Evolutionary conservation across 2,113 vertebrate genomes (phyloP).

Genomic region (Apteryx owenii): DNA sequence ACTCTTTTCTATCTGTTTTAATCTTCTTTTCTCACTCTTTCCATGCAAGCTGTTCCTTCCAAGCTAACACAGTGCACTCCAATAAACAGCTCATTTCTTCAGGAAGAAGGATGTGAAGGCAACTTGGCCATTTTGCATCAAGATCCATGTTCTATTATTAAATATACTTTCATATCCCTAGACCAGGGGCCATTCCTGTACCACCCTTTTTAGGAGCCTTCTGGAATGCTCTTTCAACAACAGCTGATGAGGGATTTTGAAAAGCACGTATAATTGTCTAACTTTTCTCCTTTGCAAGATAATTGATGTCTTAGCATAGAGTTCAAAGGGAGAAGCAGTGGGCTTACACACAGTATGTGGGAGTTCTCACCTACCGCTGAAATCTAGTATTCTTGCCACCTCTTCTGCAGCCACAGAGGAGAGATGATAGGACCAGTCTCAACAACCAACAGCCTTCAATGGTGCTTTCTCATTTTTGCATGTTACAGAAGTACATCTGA

Average conservation of each 20-base stretch:
- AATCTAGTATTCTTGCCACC: not conserved
- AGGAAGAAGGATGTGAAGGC: not conserved
- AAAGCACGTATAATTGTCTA: fast-evolving
- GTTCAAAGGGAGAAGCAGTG: not conserved
- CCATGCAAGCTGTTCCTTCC: not conserved
- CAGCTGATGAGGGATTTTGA: not conserved
- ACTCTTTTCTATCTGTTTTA: not conserved
- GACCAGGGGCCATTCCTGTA: not conserved
- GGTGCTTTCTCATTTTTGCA: not conserved
- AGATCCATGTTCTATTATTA: not conserved
- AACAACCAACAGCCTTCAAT: not conserved
- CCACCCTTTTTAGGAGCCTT: not conserved
- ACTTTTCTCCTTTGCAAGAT: not conserved
- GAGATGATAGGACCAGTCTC: not conserved
- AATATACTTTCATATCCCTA: not conserved
- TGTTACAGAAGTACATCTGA: not conserved
- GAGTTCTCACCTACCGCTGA: not conserved
- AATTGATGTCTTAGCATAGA: not conserved
- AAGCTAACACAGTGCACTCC: not conserved
- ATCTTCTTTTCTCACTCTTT: not conserved
- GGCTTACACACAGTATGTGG: fast-evolving
- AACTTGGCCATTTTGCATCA: not conserved
- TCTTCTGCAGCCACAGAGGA: not conserved
- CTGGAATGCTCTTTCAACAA: not conserved
- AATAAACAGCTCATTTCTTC: not conserved